A percentile compares a stretch with the other conserved stretches of the same genome.
These are phyloP conservation scores for Crematogaster levior DNA, from an alignment of 2,888 invertebrate species.

Conservation along the genomic window DNA sequence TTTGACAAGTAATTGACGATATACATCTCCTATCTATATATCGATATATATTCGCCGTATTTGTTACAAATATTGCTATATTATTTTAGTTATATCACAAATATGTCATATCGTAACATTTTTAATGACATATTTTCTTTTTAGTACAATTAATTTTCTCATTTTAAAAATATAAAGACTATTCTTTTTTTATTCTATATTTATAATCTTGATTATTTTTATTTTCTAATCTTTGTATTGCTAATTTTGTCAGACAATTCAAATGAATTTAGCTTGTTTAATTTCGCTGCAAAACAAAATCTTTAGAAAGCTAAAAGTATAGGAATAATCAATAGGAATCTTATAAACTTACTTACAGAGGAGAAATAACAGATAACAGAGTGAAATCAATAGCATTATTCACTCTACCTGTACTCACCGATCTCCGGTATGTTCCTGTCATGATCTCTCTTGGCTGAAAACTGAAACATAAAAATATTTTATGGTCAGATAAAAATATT, in stretches of 20 bases:
- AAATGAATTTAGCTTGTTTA: not conserved
- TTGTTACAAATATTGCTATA: not conserved
- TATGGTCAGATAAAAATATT: not conserved
- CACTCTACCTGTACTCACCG: conserved; percentile 85
- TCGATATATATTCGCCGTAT: not conserved
- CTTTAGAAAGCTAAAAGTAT: not conserved
- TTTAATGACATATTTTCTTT: not conserved
- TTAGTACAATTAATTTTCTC: not conserved
- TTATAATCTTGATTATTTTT: too few relatives aligned
- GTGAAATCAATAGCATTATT: conserved; percentile 36
- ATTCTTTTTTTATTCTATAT: too few relatives aligned
- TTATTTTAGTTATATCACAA: not conserved
- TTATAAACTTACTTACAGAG: not conserved
- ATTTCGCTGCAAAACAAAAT: not conserved
- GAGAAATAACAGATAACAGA: not conserved
- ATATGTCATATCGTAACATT: not conserved
- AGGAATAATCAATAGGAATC: not conserved
- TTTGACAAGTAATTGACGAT: not conserved
- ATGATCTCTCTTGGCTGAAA: conserved; percentile 88
- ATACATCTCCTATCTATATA: not conserved
- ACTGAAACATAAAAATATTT: conserved; percentile 85
- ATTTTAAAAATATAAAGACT: too few relatives aligned
- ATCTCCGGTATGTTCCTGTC: conserved; percentile 87
- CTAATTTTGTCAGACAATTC: not conserved
- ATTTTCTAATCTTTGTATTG: too few relatives aligned